Evolutionary conservation across 2,797 vertebrate species (phyloP).

Genomic region (Hipposideros larvatus): DNA sequence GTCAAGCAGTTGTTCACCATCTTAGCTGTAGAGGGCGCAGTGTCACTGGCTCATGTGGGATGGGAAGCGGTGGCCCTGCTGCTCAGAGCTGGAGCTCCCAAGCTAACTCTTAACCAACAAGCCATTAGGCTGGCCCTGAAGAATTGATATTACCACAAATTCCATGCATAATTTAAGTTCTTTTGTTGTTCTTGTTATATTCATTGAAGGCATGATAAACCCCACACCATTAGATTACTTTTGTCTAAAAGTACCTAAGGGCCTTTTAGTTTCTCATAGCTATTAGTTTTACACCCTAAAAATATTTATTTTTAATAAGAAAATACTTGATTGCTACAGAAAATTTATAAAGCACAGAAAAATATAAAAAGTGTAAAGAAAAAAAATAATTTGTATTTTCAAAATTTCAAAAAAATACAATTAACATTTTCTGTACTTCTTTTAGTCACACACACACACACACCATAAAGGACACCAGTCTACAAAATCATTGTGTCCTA

Average conservation of each 20-base stretch:
- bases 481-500: background rate
- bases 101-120: no score
- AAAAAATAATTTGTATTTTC: background rate
- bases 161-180: background rate
- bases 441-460: background rate
- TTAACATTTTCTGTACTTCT: background rate
- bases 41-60: no score
- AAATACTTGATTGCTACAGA: background rate
- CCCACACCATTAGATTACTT: background rate
- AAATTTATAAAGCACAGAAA: background rate
- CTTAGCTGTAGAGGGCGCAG: no score
- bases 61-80: no score
- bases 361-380: background rate
- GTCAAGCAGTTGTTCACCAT: no score
- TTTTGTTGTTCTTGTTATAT: background rate
- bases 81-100: no score
- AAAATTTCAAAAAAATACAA: background rate
- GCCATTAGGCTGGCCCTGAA: background rate
- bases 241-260: background rate
- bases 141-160: background rate
- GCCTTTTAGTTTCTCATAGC: background rate
- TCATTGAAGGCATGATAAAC: background rate
- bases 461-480: background rate
- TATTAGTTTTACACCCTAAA: background rate
- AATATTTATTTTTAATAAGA: conserved; percentile 22